phyloP scores from a whole-genome alignment of 2,888 invertebrate genomes.

The Agonopterix heracliana region DNA sequence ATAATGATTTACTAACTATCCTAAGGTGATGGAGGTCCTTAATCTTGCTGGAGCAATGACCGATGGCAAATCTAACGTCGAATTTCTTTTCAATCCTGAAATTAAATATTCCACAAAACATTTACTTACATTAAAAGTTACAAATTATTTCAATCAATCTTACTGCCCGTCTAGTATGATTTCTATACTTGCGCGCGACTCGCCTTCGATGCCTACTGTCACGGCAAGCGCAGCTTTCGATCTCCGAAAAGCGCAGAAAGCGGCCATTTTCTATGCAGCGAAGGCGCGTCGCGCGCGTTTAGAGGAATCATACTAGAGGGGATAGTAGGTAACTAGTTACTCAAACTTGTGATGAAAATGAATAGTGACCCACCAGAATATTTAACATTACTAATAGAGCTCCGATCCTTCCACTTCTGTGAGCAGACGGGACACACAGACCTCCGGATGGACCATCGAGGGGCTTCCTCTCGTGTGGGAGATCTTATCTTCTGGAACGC shows the following conservation, averaged over 20 bases:
- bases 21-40: slow-evolving; percentile 44
- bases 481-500: slow-evolving; percentile 39
- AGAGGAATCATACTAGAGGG: no score
- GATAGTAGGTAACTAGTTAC: no score
- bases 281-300: no score
- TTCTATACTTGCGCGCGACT: no score
- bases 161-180: no score
- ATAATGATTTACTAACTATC: slow-evolving; percentile 45
- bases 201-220: no score
- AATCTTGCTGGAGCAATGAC: slow-evolving; percentile 62
- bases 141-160: no score
- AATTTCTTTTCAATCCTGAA: slow-evolving; percentile 57
- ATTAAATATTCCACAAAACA: not conserved
- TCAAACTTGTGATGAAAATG: not conserved
- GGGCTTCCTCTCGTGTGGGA: slow-evolving; percentile 31
- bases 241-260: no score
- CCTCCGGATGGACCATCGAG: slow-evolving; percentile 62
- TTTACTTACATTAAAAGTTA: no score
- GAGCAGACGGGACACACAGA: slow-evolving; percentile 68
- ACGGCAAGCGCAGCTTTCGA: no score
- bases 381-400: slow-evolving; percentile 51
- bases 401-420: slow-evolving; percentile 63
- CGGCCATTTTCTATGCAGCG: no score
- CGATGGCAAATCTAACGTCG: slow-evolving; percentile 48
- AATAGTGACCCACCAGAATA: slow-evolving; percentile 43